Base-by-base conservation (phyloP, 2,888 invertebrate species). In the Abrostola triplasia region DNA sequence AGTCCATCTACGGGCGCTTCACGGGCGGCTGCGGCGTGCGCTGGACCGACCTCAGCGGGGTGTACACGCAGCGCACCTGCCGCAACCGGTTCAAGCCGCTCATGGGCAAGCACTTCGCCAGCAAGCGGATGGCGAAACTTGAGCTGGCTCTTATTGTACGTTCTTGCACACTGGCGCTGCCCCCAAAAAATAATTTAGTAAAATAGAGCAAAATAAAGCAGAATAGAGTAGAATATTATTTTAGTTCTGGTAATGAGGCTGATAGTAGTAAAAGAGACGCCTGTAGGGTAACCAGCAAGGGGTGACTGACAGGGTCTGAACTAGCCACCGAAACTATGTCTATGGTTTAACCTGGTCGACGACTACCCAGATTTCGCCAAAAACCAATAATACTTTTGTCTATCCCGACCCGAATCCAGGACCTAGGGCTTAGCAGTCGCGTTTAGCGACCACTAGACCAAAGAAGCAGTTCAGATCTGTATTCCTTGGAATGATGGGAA, bases 21-120 rank as follows among this genome's bases (percentile, higher is more conserved):
- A 88, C 91, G 0, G 92, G 92, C 4, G 93, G 93, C 7, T 93
- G 92, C 60, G 82, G 89, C 0, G 90, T 92, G 56, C 84, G 92
- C 0, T 92, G 90, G 89, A 82, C 87, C 0, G 92, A 93, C 77
- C 74, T 92, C 7, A 87, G 83, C 55, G 85, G 87, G 0, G 69
- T 91, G 1, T 93, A 91, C 86, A 92, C 92, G 0, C 92, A 93
- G 82, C 80, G 93, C 7, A 77, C 86, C 0, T 93, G 92, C 68
- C 80, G 92, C 8, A 88, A 84, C 77, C 70, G 78, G 5, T 56
- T 76, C 58, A 79, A 79, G 2, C 84, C 92, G 0, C 67, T 84
- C 51, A 76, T 83, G 55, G 93, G 93, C 42, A 63, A 62, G 5
- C 90, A 91, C 70, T 90, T 83, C 69, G 89, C 80, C 59, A 92